Conservation (phyloP, 2,113 vertebrate genomes). For the Protobothrops flavoviridis region DNA sequence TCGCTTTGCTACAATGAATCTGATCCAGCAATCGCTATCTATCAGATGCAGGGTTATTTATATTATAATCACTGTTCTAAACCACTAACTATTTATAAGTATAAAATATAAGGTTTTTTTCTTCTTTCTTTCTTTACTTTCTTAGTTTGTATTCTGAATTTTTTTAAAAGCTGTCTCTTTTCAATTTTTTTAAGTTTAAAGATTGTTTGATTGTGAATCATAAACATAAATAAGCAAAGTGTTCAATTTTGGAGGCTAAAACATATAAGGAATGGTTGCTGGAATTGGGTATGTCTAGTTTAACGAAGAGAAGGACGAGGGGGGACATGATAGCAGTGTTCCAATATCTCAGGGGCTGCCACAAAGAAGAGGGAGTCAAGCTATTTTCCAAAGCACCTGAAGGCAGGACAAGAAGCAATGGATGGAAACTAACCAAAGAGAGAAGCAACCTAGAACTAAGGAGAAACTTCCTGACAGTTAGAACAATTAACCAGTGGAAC, state of each 20-base stretch:
- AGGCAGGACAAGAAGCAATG: too few relatives aligned
- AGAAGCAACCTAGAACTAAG: too few relatives aligned
- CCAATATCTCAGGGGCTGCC: too few relatives aligned
- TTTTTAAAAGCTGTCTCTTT: neutral
- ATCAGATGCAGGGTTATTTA: neutral
- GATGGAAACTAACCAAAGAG: too few relatives aligned
- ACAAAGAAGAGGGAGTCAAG: too few relatives aligned
- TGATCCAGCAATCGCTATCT: neutral
- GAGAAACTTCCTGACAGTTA: too few relatives aligned
- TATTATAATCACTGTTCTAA: neutral
- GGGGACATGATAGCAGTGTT: too few relatives aligned
- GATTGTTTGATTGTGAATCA: neutral
- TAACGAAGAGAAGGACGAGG: too few relatives aligned
- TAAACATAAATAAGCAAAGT: neutral
- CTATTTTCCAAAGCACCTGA: too few relatives aligned
- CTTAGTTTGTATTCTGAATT: neutral
- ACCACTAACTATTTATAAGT: neutral
- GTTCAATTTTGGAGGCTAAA: neutral
- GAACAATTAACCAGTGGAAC: too few relatives aligned
- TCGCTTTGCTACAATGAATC: neutral
- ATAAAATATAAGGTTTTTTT: neutral
- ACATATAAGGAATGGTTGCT: too few relatives aligned
- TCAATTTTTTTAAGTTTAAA: neutral
- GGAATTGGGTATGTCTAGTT: too few relatives aligned
- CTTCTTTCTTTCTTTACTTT: neutral